These are phyloP conservation scores for Thaumetopoea pityocampa DNA, from an alignment of 1,140 invertebrate species.

Conservation along the genomic window DNA sequence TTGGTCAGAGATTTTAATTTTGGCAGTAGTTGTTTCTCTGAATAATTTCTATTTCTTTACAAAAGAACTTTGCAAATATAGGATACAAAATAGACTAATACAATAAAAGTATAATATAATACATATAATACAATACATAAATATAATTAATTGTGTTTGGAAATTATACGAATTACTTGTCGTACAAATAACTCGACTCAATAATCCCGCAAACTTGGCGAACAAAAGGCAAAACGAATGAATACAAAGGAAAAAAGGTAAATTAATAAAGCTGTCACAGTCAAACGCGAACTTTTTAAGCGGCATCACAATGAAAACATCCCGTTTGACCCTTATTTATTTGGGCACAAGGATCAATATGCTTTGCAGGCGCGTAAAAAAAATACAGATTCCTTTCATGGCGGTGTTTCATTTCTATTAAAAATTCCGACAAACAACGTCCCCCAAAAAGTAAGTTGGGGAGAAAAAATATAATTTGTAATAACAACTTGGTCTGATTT, in stretches of 20 bases:
- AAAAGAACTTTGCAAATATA: too few relatives aligned
- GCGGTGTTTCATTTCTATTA: constrained; percentile 54
- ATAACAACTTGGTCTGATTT: constrained; percentile 51
- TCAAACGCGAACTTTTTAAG: constrained; percentile 28
- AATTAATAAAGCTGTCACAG: constrained; percentile 53
- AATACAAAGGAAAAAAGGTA: constrained; percentile 37
- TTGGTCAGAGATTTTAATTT: too few relatives aligned
- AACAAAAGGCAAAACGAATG: constrained; percentile 27
- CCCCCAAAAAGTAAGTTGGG: constrained; percentile 40
- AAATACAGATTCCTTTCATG: constrained; percentile 26
- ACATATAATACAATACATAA: too few relatives aligned
- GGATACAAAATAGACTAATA: too few relatives aligned
- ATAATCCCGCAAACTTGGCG: constrained; percentile 20
- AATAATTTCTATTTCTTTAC: too few relatives aligned
- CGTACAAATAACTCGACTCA: constrained; percentile 10
- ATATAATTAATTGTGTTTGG: too few relatives aligned
- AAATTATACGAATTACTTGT: too few relatives aligned
- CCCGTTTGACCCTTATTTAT: constrained; percentile 20
- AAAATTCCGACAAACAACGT: constrained; percentile 45
- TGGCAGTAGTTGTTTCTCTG: too few relatives aligned
- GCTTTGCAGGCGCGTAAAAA: constrained; percentile 7
- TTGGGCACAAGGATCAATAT: constrained; percentile 24
- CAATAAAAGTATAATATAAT: too few relatives aligned
- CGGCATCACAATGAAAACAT: constrained; percentile 18
- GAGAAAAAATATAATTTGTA: constrained; percentile 53